These are phyloP conservation scores for Psittacula cyanocephala DNA, from an alignment of 2,113 vertebrate genomes.

Conservation along the genomic window DNA sequence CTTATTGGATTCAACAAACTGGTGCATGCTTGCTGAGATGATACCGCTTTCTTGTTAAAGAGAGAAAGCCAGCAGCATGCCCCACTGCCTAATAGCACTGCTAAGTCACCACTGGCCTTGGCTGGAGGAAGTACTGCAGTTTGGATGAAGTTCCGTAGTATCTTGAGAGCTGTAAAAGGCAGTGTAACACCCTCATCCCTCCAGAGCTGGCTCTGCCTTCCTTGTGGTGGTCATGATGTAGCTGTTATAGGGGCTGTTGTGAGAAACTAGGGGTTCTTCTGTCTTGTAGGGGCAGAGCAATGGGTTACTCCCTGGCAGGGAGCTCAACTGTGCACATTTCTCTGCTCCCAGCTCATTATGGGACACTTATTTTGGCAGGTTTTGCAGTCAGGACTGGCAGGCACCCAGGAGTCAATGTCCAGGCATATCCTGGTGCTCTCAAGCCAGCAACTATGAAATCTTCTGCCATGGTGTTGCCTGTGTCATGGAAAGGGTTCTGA, in stretches of 20 bases:
- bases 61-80: not conserved
- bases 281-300: not conserved
- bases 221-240: accelerated
- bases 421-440: not conserved
- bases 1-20: not conserved
- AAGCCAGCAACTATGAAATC: not conserved
- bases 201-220: not conserved
- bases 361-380: conserved; percentile 25
- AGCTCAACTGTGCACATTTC: conserved; percentile 24
- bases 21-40: not conserved
- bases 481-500: not conserved
- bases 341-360: not conserved
- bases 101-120: not conserved
- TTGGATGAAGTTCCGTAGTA: not conserved
- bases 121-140: not conserved
- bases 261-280: not conserved
- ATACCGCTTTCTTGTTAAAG: not conserved
- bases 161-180: not conserved
- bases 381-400: not conserved
- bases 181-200: not conserved
- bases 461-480: not conserved
- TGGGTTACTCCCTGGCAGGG: not conserved
- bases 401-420: not conserved
- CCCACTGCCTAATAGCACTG: not conserved
- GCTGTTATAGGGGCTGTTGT: not conserved